Base-by-base conservation (phyloP, 2,113 vertebrate species). In the Catharus fuscescens region DNA sequence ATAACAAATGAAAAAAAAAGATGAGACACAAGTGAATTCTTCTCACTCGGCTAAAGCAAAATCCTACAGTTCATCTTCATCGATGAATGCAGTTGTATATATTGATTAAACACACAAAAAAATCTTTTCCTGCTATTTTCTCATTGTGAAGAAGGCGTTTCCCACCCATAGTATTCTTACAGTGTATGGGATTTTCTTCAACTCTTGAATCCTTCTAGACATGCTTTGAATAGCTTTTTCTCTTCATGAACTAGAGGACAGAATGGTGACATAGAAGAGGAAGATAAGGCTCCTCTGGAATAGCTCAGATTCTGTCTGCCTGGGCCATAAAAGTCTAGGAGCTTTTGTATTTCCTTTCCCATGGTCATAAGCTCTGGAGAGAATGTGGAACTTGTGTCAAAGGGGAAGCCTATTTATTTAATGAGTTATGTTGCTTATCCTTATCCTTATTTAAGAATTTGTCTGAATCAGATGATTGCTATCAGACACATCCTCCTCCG, bases 301-400 rank as follows among this genome's bases (percentile, higher is more conserved):
- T 61, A 87, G 28, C 80, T 95, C 91, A 92, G 70, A 94, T 91
- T 89, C 83, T 95, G 70, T 29, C 73, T 89, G 89, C 77, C 84
- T 87, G 70, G 48, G 70, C 81, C 78, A 92, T 95, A 95, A 96
- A 95, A 57, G 32, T 38, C 87, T 85, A 95, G 54, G 84, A 90
- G 92, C 66, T 87, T 85, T 76, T 74, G 50, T 76, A 86, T 86
- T 97, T 97, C 95, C 92, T 96, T 97, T 97, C 94, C 95, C 91
- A 96, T 96, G 84, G 91, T 81, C 94, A 95, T 97, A 95, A 97
- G 92, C 89, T 87, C 86, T 91, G 84, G 73, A 91, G 74, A 92
- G 81, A 92, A 97, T 92, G 91, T 95, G 74, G 78, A 96, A 79
- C 48, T 85, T 80, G 74, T 95, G 93, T 93, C 94, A 89, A 91